Percentiles rank a stretch among this genome's conserved stretches.
Evolutionary conservation across 2,888 invertebrate genomes (phyloP).

Genomic region (Bedellia somnulentella): DNA sequence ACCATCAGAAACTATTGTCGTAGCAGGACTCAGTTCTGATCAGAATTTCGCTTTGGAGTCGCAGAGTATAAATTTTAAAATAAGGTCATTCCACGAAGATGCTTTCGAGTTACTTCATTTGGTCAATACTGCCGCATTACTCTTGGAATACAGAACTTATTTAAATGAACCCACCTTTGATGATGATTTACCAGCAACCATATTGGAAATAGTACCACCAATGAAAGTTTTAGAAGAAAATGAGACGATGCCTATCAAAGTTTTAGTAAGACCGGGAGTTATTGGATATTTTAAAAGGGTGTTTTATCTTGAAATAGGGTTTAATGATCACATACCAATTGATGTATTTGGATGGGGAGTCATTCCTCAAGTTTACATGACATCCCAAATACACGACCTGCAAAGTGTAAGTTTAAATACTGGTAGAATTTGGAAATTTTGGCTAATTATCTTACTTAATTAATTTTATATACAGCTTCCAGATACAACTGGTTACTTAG

Average conservation of each 20-base stretch:
- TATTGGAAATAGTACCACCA: slow-evolving; percentile 41
- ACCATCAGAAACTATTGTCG: slow-evolving; percentile 44
- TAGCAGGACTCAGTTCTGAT: slow-evolving; percentile 53
- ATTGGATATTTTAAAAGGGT: slow-evolving; percentile 53
- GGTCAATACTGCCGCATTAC: slow-evolving; percentile 47
- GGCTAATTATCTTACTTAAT: neutral
- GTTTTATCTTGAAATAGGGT: slow-evolving; percentile 54
- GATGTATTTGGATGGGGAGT: slow-evolving; percentile 60
- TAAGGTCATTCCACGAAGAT: slow-evolving; percentile 39
- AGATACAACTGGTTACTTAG: slow-evolving; percentile 41
- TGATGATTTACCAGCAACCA: slow-evolving; percentile 37
- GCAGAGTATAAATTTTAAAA: slow-evolving; percentile 37
- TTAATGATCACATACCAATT: slow-evolving; percentile 52
- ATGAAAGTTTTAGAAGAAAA: slow-evolving; percentile 36
- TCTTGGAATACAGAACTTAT: slow-evolving; percentile 43
- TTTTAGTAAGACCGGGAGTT: slow-evolving; percentile 56
- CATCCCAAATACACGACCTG: slow-evolving; percentile 37
- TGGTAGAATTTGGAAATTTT: neutral
- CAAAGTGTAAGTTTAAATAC: slow-evolving; percentile 16
- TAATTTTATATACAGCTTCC: slow-evolving; percentile 8
- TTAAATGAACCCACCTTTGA: slow-evolving; percentile 25
- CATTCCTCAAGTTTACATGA: slow-evolving; percentile 60
- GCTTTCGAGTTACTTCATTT: slow-evolving; percentile 33
- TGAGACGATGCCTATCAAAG: slow-evolving; percentile 31
- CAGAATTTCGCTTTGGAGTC: slow-evolving; percentile 50